A percentile compares a stretch with the other conserved stretches of the same genome.
These are phyloP conservation scores for Drosophila sucinea DNA, from an alignment of 1,140 invertebrate species.

Conservation along the genomic window DNA sequence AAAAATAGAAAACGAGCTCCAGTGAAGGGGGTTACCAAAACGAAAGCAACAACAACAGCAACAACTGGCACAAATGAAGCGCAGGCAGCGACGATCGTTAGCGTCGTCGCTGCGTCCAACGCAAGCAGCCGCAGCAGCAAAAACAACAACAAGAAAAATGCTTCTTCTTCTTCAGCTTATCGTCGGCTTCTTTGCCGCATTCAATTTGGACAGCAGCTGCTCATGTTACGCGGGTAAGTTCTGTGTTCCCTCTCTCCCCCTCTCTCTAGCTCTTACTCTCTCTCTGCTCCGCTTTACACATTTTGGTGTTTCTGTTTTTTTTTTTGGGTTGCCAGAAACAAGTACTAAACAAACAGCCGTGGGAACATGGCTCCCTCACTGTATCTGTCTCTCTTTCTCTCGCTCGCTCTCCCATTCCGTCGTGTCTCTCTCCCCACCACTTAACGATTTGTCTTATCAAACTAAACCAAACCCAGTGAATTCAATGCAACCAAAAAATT, in stretches of 20 bases:
- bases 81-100: constrained; percentile 64
- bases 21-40: constrained; percentile 19
- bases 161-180: constrained; percentile 45
- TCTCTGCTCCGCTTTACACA: constrained; percentile 3
- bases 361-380: constrained; percentile 46
- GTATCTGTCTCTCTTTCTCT: not conserved
- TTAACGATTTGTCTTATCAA: constrained; percentile 2
- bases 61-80: constrained; percentile 64
- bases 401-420: not conserved
- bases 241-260: constrained; percentile 26
- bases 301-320: constrained; percentile 32
- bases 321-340: constrained; percentile 45
- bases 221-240: constrained; percentile 80
- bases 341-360: constrained; percentile 77
- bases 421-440: constrained; percentile 19
- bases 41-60: constrained; percentile 29
- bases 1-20: constrained; percentile 18
- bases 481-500: not conserved
- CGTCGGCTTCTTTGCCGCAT: constrained; percentile 44
- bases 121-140: constrained; percentile 31
- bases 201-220: constrained; percentile 52
- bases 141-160: constrained; percentile 45
- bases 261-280: not conserved
- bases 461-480: not conserved
- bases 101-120: constrained; percentile 70